Conservation (phyloP, 2,888 invertebrate species). For the Argyresthia goedartella region DNA sequence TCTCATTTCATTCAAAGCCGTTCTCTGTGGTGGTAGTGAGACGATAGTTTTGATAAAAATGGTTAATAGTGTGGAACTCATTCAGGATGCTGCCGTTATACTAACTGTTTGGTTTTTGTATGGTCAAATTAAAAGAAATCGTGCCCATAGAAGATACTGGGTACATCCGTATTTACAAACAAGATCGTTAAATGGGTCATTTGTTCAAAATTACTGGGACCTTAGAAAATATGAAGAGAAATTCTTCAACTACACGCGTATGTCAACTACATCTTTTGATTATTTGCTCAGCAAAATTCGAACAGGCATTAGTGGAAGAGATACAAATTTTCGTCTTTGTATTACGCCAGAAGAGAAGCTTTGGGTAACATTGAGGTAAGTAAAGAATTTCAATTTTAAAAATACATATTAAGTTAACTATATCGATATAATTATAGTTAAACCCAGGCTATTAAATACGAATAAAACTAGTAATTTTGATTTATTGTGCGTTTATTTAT, state of each 20-base stretch:
- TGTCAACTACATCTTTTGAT: constrained; percentile 9
- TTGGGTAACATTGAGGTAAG: constrained; percentile 4
- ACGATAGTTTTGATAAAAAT: constrained; percentile 2
- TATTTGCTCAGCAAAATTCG: constrained; percentile 8
- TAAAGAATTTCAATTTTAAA: constrained; percentile 1
- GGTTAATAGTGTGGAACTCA: constrained; percentile 4
- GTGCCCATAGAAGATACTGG: constrained; percentile 7
- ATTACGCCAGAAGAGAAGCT: constrained; percentile 6
- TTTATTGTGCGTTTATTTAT: constrained; percentile 5
- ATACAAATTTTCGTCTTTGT: constrained; percentile 9
- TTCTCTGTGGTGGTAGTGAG: not conserved
- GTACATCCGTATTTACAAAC: constrained; percentile 8
- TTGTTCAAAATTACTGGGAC: constrained; percentile 7
- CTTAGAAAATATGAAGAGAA: constrained; percentile 7
- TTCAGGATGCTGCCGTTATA: constrained; percentile 8
- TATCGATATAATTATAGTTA: constrained; percentile 5
- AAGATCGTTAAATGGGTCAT: constrained; percentile 8
- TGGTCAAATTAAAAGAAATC: constrained; percentile 6
- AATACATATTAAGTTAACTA: constrained; percentile 7
- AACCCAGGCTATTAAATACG: constrained; percentile 3
- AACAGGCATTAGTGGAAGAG: constrained; percentile 6
- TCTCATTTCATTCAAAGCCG: not conserved
- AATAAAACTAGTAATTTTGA: constrained; percentile 6
- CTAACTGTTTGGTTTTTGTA: constrained; percentile 8
- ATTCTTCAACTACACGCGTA: constrained; percentile 8